Base-by-base conservation (phyloP, 2,797 vertebrate species). In the Girardinus metallicus region DNA sequence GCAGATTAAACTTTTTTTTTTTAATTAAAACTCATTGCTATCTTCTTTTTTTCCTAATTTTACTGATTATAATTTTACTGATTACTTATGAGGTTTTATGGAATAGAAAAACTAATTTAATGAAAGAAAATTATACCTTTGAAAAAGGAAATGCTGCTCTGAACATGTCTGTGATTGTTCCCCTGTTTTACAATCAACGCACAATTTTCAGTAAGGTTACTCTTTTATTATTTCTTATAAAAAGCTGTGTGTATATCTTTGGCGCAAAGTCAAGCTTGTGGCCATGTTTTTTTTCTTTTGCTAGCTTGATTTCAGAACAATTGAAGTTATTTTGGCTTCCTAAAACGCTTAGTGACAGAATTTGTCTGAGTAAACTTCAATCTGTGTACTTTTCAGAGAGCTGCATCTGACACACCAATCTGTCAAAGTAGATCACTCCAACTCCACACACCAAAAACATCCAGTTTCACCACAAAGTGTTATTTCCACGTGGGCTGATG, bases 401-500 rank as follows among this genome's bases (percentile, higher is more conserved):
- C 76, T 57, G 74, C 86, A 83, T 87, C 77, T 83, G 88, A 91
- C 84, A 89, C 73, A 77, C 64, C 88, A 31, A 53, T 66, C 83
- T 84, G 85, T 90, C 86, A 83, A 41, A 77, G 79, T 46, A 73
- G 83, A 88, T 92, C 87, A 87, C 88, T 77, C 78, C 77, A 68
- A 39, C 73, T 68, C 76, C 78, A 68, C 68, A 73, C 88, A 77
- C 60, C 78, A 26, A 68, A 23, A 83, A 82, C 86, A 85, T 82
- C 84, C 88, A 70, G 62, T 81, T 86, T 78, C 75, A 46, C 85
- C 47, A 70, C 44, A 78, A 44, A 18, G 44, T 85, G 81, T 90
- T 87, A 80, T 87, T 85, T 87, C 84, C 60, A 81, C 79, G 81
- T 83, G 76, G 39, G 83, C 83, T 73, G 73, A 46, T 76, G 62